These are phyloP conservation scores for Diabrotica virgifera DNA, from an alignment of 1,140 invertebrate genomes.

Conservation along the genomic window DNA sequence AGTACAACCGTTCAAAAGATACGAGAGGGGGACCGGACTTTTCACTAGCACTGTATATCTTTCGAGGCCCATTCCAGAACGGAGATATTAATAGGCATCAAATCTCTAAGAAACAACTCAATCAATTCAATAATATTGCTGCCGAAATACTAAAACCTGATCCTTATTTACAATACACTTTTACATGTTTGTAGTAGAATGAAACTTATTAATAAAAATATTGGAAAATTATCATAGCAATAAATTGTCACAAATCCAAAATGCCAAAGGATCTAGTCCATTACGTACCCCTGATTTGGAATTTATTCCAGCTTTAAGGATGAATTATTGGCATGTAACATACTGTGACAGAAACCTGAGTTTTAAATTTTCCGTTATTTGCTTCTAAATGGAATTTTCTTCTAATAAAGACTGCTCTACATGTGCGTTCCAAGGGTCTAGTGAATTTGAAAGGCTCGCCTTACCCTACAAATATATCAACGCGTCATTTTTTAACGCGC, in stretches of 20 bases:
- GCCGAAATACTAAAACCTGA: no score
- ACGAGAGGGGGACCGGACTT: no score
- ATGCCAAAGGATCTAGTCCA: neutral
- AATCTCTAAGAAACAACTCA: no score
- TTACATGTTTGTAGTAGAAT: no score
- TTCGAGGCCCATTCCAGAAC: no score
- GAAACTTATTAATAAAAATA: no score
- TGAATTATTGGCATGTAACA: constrained; percentile 28
- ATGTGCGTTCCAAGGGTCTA: constrained; percentile 37
- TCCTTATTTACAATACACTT: no score
- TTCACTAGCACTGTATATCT: no score
- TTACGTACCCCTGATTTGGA: neutral
- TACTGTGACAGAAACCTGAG: constrained; percentile 24
- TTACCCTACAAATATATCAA: constrained; percentile 28
- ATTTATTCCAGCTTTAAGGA: neutral
- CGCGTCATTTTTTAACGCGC: neutral
- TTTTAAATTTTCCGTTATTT: constrained; percentile 40
- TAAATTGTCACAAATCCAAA: neutral
- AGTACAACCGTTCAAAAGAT: no score
- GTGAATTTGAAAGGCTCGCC: constrained; percentile 28
- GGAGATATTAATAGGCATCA: no score
- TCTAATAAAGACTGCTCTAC: constrained; percentile 42
- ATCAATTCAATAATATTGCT: no score
- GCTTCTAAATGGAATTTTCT: constrained; percentile 38
- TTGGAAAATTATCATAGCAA: no score